Conservation (phyloP, 2,113 vertebrate genomes). For the Thymallus thymallus region DNA sequence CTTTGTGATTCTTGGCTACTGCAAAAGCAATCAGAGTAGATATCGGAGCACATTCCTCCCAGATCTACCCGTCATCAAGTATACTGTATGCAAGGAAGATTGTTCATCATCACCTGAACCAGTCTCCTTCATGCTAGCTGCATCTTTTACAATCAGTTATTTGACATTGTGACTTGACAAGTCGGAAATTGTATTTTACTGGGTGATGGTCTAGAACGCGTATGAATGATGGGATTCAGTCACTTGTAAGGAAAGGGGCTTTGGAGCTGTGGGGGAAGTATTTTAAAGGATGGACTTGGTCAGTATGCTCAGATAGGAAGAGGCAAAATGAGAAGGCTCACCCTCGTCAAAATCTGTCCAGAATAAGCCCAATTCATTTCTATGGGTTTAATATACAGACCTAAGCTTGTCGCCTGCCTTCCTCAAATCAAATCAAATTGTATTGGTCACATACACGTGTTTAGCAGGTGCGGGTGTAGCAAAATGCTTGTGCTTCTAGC, state of each 20-base stretch:
- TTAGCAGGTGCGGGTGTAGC: no score
- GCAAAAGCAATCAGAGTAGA: neutral
- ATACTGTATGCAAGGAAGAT: conserved; percentile 35
- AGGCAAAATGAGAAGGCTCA: no score
- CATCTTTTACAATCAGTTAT: conserved; percentile 37
- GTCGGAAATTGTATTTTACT: no score
- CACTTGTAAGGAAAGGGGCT: neutral
- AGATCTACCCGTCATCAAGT: neutral
- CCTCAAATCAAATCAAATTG: no score
- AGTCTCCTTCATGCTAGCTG: conserved; percentile 1
- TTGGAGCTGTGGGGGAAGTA: neutral
- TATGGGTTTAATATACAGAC: no score
- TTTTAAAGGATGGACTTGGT: neutral
- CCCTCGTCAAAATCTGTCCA: no score
- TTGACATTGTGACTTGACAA: no score
- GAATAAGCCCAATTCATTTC: no score
- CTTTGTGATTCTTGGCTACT: neutral
- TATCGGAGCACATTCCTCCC: neutral
- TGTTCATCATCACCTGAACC: conserved; percentile 24
- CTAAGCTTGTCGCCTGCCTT: no score
- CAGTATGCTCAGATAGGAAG: neutral
- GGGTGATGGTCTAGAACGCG: conserved; percentile 37
- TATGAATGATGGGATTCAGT: conserved; percentile 49
- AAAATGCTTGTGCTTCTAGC: no score
- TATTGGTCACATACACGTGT: no score